Base-by-base conservation (phyloP, 1,140 invertebrate species). In the Pseudachorutes palmiensis region DNA sequence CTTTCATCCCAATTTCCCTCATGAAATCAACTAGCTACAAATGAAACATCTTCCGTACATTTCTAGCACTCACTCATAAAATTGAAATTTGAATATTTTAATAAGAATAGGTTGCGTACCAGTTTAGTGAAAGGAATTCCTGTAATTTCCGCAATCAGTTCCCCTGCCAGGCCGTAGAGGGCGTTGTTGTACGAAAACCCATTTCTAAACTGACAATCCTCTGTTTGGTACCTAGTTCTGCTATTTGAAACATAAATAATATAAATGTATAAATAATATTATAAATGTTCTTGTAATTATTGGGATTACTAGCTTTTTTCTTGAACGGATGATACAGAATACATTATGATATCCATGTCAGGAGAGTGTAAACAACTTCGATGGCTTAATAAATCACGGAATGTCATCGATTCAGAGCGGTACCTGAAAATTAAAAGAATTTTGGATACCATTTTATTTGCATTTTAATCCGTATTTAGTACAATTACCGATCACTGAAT, bases 171-270 rank as follows among this genome's bases (percentile, higher is more conserved):
- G 26, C 61, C 9, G 24, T 30, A 65, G 48, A 68, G 32, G 1
- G 3, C 55, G 26, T 68, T 68, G 33, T 64, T 68, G 36, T 68
- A 68, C 1, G 29, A 29, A 28, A n/a, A 64, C 3, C 41, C 36
- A 2, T 45, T 60, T 2, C 67, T 61, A 45, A 64, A 64, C 9
- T 19, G 28, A 26, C 67, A 68, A n/a, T 45, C 24, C 61, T 68
- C 62, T 22, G 28, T 2, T 3, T 41, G 16, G 45, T 60, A 68
- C 9, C 67, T 49, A 2, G 62, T 64, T 3, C 67, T 51, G 24
- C 67, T 68, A n/a, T n/a, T n/a, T n/a, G n/a, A n/a, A n/a, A n/a
- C n/a, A n/a, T n/a, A n/a, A n/a, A n/a, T n/a, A n/a, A n/a, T n/a
- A n/a, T n/a, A n/a, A n/a, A n/a, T n/a, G n/a, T n/a, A n/a, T n/a